A percentile compares a stretch with the other conserved stretches of the same genome.
Conservation (phyloP, 2,888 invertebrate species). For the Patella pellucida region DNA sequence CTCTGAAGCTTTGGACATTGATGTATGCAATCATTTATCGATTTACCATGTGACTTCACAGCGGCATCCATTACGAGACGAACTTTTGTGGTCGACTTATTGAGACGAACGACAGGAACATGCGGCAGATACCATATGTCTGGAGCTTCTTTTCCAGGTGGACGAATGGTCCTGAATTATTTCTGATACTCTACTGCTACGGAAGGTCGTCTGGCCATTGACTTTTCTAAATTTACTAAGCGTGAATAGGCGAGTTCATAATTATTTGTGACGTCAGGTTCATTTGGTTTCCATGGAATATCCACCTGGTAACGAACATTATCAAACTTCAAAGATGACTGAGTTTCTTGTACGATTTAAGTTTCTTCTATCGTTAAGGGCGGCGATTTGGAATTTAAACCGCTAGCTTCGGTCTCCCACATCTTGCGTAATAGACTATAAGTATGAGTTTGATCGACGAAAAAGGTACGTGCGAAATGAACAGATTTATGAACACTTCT, state of each 20-base stretch:
- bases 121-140: too few species aligned
- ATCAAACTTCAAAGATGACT: not conserved
- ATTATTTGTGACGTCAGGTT: not conserved
- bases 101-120: too few species aligned
- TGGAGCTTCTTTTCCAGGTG: too few species aligned
- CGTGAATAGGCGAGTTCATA: not conserved
- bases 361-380: not conserved
- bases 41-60: too few species aligned
- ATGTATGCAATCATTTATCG: too few species aligned
- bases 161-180: not conserved
- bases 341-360: not conserved
- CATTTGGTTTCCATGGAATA: not conserved
- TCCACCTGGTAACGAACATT: not conserved
- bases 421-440: not conserved
- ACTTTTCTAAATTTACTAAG: not conserved
- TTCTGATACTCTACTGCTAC: not conserved
- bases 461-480: constrained; percentile 11
- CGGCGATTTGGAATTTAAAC: not conserved
- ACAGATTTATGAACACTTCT: not conserved
- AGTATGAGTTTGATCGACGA: constrained; percentile 8
- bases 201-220: not conserved
- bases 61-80: too few species aligned
- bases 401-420: not conserved
- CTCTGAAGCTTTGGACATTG: too few species aligned
- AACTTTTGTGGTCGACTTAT: too few species aligned